phyloP scores from a whole-genome alignment of 2,888 invertebrate species.

The Hermaeophaga mercurialis region DNA sequence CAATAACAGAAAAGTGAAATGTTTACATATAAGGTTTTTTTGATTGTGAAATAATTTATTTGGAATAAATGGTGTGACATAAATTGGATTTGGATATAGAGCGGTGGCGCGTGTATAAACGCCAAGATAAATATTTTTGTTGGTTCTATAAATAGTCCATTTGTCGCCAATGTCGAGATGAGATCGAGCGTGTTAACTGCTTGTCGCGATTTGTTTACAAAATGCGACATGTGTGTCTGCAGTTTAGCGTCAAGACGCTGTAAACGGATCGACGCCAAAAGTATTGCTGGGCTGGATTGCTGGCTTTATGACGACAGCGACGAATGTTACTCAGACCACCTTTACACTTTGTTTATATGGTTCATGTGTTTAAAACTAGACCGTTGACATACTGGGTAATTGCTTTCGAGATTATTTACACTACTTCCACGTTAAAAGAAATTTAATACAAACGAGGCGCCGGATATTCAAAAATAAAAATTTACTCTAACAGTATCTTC shows the following conservation, averaged over 20 bases:
- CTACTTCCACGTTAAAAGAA: conserved; percentile 53
- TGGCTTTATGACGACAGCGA: conserved; percentile 58
- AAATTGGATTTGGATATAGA: conserved; percentile 34
- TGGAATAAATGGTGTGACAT: too few relatives aligned
- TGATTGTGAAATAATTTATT: too few relatives aligned
- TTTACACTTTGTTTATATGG: conserved; percentile 54
- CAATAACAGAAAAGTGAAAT: too few relatives aligned
- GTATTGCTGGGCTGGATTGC: conserved; percentile 44
- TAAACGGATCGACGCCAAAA: conserved; percentile 64
- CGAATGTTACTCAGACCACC: conserved; percentile 50
- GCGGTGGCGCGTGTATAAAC: conserved; percentile 32
- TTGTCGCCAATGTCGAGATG: conserved; percentile 43
- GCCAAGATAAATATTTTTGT: conserved; percentile 53
- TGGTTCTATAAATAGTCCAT: conserved; percentile 51
- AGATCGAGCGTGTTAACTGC: conserved; percentile 47
- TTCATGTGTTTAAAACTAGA: conserved; percentile 54
- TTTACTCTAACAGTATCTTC: too few relatives aligned
- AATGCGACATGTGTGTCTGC: conserved; percentile 54
- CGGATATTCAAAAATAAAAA: conserved; percentile 50
- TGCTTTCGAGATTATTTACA: conserved; percentile 55
- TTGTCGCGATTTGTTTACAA: conserved; percentile 54
- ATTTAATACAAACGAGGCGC: conserved; percentile 52
- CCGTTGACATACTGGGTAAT: conserved; percentile 59
- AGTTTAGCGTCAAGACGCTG: conserved; percentile 54
- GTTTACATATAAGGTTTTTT: too few relatives aligned